phyloP scores from a whole-genome alignment of 2,797 vertebrate genomes.

The Numenius phaeopus region DNA sequence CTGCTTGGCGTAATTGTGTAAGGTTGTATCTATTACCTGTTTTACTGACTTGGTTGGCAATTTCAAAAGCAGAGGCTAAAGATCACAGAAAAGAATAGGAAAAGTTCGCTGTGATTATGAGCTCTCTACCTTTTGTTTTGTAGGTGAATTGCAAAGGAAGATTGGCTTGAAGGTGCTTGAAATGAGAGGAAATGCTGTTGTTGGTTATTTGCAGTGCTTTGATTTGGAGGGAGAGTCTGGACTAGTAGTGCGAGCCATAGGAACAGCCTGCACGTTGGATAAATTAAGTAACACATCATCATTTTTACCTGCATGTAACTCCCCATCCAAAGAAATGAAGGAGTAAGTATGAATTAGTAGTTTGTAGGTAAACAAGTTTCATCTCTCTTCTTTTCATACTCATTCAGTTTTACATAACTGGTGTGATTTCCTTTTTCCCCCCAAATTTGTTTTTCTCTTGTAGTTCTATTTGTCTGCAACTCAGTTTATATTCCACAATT shows the following conservation, averaged over 20 bases:
- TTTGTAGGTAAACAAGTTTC: slow-evolving; percentile 48
- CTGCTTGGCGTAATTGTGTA: not conserved
- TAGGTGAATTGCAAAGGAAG: slow-evolving; percentile 97
- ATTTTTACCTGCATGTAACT: slow-evolving; percentile 89
- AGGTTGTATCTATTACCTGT: not conserved
- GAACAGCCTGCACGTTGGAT: slow-evolving; percentile 97
- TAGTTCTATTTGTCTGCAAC: slow-evolving; percentile 21
- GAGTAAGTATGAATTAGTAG: slow-evolving; percentile 91
- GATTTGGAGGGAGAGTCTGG: slow-evolving; percentile 98
- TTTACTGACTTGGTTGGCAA: not conserved
- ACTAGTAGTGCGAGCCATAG: slow-evolving; percentile 96
- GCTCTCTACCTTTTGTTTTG: slow-evolving; percentile 20
- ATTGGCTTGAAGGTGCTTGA: slow-evolving; percentile 98
- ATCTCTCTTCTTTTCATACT: slow-evolving; percentile 48
- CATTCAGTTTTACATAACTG: slow-evolving; percentile 58
- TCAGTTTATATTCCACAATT: not conserved
- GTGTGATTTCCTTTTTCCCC: not conserved
- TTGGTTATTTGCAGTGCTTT: slow-evolving; percentile 98
- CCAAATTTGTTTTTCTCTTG: not conserved
- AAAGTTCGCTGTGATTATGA: not conserved
- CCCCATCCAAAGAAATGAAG: slow-evolving; percentile 97
- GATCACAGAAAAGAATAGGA: not conserved
- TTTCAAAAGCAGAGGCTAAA: not conserved
- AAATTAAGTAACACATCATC: slow-evolving; percentile 88
- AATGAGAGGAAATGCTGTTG: slow-evolving; percentile 98